Percentiles rank a stretch among this genome's conserved stretches.
phyloP scores from a whole-genome alignment of 1,140 invertebrate genomes.

The Drosophila albomicans region DNA sequence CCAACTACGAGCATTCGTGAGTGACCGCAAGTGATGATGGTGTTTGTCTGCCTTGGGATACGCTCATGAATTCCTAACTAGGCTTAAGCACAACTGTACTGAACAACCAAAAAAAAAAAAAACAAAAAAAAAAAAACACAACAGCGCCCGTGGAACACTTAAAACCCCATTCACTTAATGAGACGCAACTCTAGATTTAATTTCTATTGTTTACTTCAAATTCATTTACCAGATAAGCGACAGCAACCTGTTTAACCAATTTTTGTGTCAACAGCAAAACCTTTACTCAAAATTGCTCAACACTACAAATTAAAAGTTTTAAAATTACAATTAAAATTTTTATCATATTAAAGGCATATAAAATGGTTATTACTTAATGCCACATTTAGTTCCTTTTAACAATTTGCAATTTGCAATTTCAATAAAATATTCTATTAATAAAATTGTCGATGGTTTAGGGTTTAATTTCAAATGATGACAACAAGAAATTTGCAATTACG shows the following conservation, averaged over 20 bases:
- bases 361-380: too few species aligned
- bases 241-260: not conserved
- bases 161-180: slow-evolving; percentile 13
- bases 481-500: too few species aligned
- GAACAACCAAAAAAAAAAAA: too few species aligned
- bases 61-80: slow-evolving; percentile 46
- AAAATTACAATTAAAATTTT: too few species aligned
- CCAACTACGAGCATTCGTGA: slow-evolving; percentile 5
- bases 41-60: slow-evolving; percentile 45
- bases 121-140: not conserved
- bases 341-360: too few species aligned
- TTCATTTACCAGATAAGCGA: not conserved
- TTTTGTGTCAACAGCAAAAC: not conserved
- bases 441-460: too few species aligned
- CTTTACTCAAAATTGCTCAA: too few species aligned
- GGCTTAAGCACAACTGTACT: slow-evolving; percentile 50
- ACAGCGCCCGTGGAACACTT: slow-evolving; percentile 11
- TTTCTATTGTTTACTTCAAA: slow-evolving; percentile 4
- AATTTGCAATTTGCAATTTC: too few species aligned
- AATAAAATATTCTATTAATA: too few species aligned
- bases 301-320: too few species aligned
- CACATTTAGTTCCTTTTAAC: too few species aligned
- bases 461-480: too few species aligned
- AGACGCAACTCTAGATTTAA: slow-evolving; percentile 7
- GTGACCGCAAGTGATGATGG: slow-evolving; percentile 65